A percentile compares a stretch with the other conserved stretches of the same genome.
Conservation (phyloP, 2,888 invertebrate genomes). For the Troides aeacus region DNA sequence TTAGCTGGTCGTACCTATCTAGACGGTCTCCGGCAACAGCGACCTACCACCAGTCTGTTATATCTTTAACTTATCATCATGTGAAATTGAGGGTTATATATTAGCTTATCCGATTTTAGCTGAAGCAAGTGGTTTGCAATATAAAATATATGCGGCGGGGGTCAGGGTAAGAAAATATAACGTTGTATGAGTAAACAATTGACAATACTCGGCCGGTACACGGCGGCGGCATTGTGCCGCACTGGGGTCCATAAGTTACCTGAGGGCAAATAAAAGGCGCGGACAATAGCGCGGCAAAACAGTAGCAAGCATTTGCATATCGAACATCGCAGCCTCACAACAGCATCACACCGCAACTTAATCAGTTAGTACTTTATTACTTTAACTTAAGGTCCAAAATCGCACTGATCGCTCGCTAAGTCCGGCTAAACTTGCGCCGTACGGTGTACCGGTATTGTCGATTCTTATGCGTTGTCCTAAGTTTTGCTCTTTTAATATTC, state of each 20-base stretch:
- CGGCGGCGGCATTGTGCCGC: slow-evolving; percentile 44
- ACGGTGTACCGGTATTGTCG: slow-evolving; percentile 13
- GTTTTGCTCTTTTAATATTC: slow-evolving; percentile 44
- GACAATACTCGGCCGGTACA: slow-evolving; percentile 51
- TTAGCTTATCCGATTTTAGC: too few species aligned
- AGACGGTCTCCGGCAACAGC: too few species aligned
- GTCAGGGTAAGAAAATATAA: slow-evolving; percentile 38
- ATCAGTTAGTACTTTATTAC: background rate
- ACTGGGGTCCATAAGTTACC: slow-evolving; percentile 61
- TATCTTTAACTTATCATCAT: too few species aligned
- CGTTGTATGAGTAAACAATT: slow-evolving; percentile 53
- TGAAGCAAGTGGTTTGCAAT: too few species aligned
- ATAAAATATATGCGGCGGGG: background rate
- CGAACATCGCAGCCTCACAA: slow-evolving; percentile 53
- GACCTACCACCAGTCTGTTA: too few species aligned
- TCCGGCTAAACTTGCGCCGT: background rate
- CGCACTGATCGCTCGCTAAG: background rate
- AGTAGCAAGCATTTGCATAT: slow-evolving; percentile 71
- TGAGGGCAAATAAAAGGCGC: slow-evolving; percentile 39
- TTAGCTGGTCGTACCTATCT: too few species aligned
- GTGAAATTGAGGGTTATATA: too few species aligned
- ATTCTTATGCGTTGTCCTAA: slow-evolving; percentile 34
- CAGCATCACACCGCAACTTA: slow-evolving; percentile 10
- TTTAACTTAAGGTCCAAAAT: slow-evolving; percentile 1
- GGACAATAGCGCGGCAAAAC: slow-evolving; percentile 67